Conservation (phyloP, 2,113 vertebrate species). For the Zeus faber region DNA sequence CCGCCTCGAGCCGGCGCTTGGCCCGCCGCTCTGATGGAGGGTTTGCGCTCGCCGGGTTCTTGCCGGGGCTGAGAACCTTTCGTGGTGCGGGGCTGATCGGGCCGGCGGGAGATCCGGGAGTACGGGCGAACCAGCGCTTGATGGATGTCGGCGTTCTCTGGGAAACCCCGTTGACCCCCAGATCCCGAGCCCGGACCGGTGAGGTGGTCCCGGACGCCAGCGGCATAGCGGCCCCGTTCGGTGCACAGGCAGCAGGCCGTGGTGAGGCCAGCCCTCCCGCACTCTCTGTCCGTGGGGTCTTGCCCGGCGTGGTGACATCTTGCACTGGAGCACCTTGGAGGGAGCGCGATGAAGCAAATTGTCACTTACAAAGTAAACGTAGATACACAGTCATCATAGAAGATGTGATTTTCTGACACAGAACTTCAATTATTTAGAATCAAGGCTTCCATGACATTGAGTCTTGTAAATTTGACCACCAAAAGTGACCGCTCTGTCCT, state of each 20-base stretch:
- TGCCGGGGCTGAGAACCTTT: conserved; percentile 78
- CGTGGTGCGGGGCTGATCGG: conserved; percentile 61
- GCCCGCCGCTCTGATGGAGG: conserved; percentile 72
- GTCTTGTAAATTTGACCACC: too few relatives aligned
- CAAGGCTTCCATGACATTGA: too few relatives aligned
- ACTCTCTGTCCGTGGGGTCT: conserved; percentile 62
- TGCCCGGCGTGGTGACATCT: conserved; percentile 77
- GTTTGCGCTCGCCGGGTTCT: conserved; percentile 47
- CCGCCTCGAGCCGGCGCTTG: conserved; percentile 89
- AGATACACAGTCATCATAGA: conserved; percentile 4
- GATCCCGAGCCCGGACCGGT: conserved; percentile 30
- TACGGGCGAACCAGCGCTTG: conserved; percentile 81
- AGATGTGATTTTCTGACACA: too few relatives aligned
- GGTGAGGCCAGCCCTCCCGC: conserved; percentile 72
- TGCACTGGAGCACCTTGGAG: conserved; percentile 33
- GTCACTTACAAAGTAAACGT: neutral
- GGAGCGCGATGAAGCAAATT: conserved; percentile 7
- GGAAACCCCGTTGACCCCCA: conserved; percentile 49
- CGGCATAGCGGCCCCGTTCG: conserved; percentile 81
- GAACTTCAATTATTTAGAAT: too few relatives aligned
- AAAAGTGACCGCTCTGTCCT: too few relatives aligned
- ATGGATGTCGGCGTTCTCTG: conserved; percentile 75
- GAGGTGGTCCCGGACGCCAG: conserved; percentile 80
- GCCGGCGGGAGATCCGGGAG: conserved; percentile 52
- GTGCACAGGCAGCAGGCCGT: conserved; percentile 79